A percentile compares a stretch with the other conserved stretches of the same genome.
Evolutionary conservation across 2,797 vertebrate genomes (phyloP).

Genomic region (Chelon auratus): DNA sequence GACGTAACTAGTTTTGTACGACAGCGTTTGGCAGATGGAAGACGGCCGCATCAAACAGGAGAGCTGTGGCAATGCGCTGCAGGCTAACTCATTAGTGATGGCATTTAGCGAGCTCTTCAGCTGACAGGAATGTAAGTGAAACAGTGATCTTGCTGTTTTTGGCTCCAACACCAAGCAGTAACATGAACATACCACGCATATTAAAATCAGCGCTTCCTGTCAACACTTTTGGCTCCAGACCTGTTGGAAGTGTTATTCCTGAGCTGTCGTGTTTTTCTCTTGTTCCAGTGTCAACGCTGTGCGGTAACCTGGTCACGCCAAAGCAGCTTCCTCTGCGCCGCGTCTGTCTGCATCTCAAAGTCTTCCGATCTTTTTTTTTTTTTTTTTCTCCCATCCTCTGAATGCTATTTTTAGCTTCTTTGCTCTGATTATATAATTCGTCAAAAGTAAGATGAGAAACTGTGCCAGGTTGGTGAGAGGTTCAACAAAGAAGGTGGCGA

Average conservation of each 20-base stretch:
- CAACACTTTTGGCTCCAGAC: conserved; percentile 10
- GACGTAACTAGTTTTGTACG: conserved; percentile 43
- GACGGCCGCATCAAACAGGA: conserved; percentile 61
- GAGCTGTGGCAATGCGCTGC: conserved; percentile 56
- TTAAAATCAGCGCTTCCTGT: conserved; percentile 11
- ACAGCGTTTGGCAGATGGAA: conserved; percentile 67
- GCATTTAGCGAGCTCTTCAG: conserved; percentile 70
- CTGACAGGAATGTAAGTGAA: conserved; percentile 72
- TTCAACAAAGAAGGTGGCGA: conserved; percentile 46
- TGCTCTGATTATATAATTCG: conserved; percentile 82
- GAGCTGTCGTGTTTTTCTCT: conserved; percentile 1
- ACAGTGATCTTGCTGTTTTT: conserved; percentile 38
- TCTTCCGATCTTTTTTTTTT: conserved; percentile 64
- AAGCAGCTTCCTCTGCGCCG: conserved; percentile 43
- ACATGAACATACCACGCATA: conserved; percentile 2
- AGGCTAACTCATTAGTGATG: conserved; percentile 71
- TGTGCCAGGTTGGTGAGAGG: conserved; percentile 64
- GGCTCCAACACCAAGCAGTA: conserved; percentile 19
- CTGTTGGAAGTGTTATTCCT: conserved; percentile 12
- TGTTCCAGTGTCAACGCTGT: conserved; percentile 19
- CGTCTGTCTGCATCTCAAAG: conserved; percentile 68
- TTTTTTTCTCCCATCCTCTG: conserved; percentile 56
- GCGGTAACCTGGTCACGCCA: conserved; percentile 48
- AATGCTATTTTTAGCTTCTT: conserved; percentile 80
- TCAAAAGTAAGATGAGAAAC: conserved; percentile 72